These are phyloP conservation scores for Odontomyia ornata DNA, from an alignment of 2,888 invertebrate genomes.

Conservation along the genomic window DNA sequence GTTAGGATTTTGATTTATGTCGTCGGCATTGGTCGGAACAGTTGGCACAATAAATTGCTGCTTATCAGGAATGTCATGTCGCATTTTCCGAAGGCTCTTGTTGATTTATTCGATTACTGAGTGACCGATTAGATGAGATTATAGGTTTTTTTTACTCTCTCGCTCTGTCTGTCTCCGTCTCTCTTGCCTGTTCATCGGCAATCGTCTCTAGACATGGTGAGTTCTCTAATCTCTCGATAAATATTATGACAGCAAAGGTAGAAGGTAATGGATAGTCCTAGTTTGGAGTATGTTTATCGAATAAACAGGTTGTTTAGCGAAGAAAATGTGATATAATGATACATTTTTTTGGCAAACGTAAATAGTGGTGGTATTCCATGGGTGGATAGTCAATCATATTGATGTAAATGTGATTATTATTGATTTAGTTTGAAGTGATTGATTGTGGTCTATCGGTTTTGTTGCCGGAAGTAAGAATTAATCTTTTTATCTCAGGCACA, in stretches of 20 bases:
- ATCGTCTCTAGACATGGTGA: background rate
- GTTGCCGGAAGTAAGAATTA: too few species aligned
- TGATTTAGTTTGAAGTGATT: background rate
- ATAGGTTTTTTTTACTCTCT: background rate
- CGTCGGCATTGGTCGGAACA: conserved; percentile 40
- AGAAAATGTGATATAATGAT: conserved; percentile 18
- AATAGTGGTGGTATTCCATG: background rate
- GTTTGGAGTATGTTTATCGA: conserved; percentile 16
- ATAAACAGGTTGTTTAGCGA: conserved; percentile 30
- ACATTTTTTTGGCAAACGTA: background rate
- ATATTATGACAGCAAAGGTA: conserved; percentile 24
- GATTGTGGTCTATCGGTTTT: too few species aligned
- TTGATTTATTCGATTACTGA: conserved; percentile 40
- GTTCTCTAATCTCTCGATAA: conserved; percentile 29
- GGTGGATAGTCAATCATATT: background rate
- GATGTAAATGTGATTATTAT: background rate
- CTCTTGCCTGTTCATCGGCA: background rate
- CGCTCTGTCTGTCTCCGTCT: background rate
- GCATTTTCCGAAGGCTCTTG: conserved; percentile 36
- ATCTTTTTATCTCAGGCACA: too few species aligned
- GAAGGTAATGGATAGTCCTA: conserved; percentile 16
- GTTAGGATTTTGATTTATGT: conserved; percentile 39
- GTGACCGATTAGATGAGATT: conserved; percentile 39
- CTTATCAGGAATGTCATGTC: conserved; percentile 41
- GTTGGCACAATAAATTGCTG: conserved; percentile 43